Conservation (phyloP, 2,888 invertebrate genomes). For the Ormyrus thymus region DNA sequence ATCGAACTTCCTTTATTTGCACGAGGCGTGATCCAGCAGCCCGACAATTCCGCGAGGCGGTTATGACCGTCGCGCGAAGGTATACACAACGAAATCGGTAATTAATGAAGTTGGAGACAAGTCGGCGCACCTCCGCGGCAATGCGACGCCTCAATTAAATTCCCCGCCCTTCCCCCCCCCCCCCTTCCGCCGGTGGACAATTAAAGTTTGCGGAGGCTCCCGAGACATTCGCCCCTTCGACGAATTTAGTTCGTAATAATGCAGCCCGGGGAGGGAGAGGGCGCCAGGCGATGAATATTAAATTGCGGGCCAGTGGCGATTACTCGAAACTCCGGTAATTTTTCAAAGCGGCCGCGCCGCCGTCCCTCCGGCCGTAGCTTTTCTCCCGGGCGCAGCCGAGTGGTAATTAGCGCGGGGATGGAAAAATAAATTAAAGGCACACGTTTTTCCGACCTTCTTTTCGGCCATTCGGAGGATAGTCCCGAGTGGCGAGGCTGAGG, state of each 20-base stretch:
- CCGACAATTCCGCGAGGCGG: not conserved
- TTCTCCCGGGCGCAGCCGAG: not conserved
- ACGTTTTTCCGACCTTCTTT: not conserved
- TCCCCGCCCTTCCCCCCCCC: not conserved
- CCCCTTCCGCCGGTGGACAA: not conserved
- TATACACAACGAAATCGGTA: not conserved
- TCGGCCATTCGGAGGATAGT: not conserved
- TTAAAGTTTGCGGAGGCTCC: constrained; percentile 15
- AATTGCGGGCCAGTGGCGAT: constrained; percentile 9
- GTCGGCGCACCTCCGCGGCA: too few relatives aligned
- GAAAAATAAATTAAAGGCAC: constrained; percentile 17
- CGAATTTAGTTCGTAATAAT: constrained; percentile 7
- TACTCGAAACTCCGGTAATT: constrained; percentile 14
- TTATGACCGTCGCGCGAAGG: not conserved
- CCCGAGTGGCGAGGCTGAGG: not conserved
- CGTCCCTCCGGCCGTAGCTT: not conserved
- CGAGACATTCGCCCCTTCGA: constrained; percentile 6
- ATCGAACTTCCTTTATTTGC: constrained; percentile 6
- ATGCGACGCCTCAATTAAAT: not conserved
- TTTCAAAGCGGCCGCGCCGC: constrained; percentile 5
- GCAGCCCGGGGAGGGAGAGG: not conserved
- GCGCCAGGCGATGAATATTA: constrained; percentile 3
- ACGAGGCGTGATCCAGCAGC: not conserved
- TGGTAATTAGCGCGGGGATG: constrained; percentile 12
- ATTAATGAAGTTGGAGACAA: constrained; percentile 14